A percentile compares a stretch with the other conserved stretches of the same genome.
phyloP scores from a whole-genome alignment of 2,113 vertebrate genomes.

The Cryptomyrus ogoouensis region DNA sequence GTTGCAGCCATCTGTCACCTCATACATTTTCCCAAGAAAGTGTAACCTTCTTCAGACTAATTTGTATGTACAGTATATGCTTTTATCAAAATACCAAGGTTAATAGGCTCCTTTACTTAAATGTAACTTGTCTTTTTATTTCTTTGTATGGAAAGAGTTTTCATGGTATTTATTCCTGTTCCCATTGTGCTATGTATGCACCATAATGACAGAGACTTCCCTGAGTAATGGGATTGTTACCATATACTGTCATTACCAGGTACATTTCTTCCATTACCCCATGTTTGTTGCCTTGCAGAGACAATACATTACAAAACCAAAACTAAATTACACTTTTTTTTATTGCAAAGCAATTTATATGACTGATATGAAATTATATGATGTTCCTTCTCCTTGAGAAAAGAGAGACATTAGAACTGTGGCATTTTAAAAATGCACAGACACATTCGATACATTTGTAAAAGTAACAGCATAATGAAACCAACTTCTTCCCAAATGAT shows the following conservation, averaged over 20 bases:
- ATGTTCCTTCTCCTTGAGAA: background rate
- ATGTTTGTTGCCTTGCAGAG: background rate
- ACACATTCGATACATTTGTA: background rate
- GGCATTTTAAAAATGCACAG: background rate
- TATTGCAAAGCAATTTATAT: background rate
- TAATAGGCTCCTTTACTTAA: background rate
- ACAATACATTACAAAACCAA: background rate
- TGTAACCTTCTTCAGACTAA: background rate
- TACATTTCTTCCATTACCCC: background rate
- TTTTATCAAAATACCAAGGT: background rate
- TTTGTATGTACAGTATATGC: background rate
- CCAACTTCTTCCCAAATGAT: background rate
- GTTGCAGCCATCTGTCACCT: background rate
- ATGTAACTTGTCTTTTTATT: background rate
- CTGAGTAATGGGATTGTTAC: background rate
- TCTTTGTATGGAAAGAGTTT: background rate
- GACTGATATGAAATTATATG: background rate
- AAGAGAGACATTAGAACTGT: background rate
- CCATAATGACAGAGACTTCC: background rate
- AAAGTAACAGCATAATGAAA: background rate
- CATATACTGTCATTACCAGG: slow-evolving; percentile 9
- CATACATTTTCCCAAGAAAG: background rate
- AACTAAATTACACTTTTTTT: background rate
- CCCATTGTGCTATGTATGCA: background rate
- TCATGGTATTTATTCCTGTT: background rate